phyloP scores from a whole-genome alignment of 2,797 vertebrate genomes.

The Sebastes trivittatus region DNA sequence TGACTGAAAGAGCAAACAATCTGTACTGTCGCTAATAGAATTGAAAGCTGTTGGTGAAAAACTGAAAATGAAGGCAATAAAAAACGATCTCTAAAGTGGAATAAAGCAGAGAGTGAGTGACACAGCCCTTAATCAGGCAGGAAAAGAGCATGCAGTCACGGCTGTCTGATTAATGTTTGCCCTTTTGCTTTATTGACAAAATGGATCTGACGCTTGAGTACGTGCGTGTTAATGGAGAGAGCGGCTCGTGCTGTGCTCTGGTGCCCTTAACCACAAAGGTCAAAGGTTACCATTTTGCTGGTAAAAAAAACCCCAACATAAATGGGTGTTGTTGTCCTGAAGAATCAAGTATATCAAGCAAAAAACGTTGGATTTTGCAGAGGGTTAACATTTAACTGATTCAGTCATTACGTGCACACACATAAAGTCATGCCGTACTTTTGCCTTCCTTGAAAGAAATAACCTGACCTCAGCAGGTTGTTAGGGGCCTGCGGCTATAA shows the following conservation, averaged over 20 bases:
- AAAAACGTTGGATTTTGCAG: background rate
- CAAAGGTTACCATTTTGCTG: slow-evolving; percentile 13
- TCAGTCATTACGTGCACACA: slow-evolving; percentile 42
- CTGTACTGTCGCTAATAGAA: background rate
- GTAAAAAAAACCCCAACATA: background rate
- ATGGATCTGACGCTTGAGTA: slow-evolving; percentile 45
- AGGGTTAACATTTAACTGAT: slow-evolving; percentile 23
- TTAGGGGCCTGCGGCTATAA: slow-evolving; percentile 25
- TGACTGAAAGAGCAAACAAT: background rate
- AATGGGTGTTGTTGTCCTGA: slow-evolving; percentile 69
- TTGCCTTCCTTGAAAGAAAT: slow-evolving; percentile 77
- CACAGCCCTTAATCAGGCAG: slow-evolving; percentile 45
- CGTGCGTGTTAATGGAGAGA: slow-evolving; percentile 27
- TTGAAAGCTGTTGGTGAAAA: slow-evolving; percentile 5
- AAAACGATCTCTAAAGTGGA: slow-evolving; percentile 37
- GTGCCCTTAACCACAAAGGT: slow-evolving; percentile 6
- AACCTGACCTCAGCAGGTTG: background rate
- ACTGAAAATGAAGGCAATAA: slow-evolving; percentile 14
- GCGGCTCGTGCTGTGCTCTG: slow-evolving; percentile 9
- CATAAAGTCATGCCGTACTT: slow-evolving; percentile 70
- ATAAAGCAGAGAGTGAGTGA: slow-evolving; percentile 49
- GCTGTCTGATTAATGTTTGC: slow-evolving; percentile 64
- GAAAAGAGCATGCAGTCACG: slow-evolving; percentile 66
- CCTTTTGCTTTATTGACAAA: slow-evolving; percentile 68
- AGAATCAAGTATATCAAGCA: slow-evolving; percentile 34